Evolutionary conservation across 2,797 vertebrate genomes (phyloP).

Genomic region (Octomys mimax): DNA sequence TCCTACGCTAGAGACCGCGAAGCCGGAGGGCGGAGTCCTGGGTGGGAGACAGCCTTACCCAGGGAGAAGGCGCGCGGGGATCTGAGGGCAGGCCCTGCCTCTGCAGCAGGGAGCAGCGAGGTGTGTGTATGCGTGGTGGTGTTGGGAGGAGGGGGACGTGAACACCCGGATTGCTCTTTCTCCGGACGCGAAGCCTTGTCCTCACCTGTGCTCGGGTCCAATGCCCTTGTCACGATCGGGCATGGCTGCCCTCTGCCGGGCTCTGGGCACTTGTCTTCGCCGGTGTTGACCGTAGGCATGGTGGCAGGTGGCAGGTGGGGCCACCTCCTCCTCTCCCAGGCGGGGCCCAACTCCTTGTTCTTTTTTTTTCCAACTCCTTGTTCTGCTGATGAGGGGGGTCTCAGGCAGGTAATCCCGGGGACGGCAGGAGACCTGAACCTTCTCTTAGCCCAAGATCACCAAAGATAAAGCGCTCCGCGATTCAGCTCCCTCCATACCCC

Average conservation of each 20-base stretch:
- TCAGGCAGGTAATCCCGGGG: neutral
- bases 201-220: fast-evolving
- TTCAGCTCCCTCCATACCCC: neutral
- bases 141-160: no score
- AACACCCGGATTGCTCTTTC: neutral
- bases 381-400: neutral
- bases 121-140: no score
- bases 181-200: neutral
- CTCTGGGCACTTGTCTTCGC: neutral
- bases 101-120: neutral
- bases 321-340: neutral
- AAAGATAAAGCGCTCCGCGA: neutral
- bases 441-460: neutral
- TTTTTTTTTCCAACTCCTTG: neutral
- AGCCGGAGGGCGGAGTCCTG: neutral
- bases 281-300: neutral
- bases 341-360: neutral
- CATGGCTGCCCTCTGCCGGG: slow-evolving; percentile 85
- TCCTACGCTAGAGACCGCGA: neutral
- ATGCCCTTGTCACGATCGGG: neutral
- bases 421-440: neutral
- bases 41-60: neutral
- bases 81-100: neutral
- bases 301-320: no score
- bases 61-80: neutral